Percentiles rank a stretch among this genome's conserved stretches.
Evolutionary conservation across 2,888 invertebrate species (phyloP).

Genomic region (Timema cristinae): DNA sequence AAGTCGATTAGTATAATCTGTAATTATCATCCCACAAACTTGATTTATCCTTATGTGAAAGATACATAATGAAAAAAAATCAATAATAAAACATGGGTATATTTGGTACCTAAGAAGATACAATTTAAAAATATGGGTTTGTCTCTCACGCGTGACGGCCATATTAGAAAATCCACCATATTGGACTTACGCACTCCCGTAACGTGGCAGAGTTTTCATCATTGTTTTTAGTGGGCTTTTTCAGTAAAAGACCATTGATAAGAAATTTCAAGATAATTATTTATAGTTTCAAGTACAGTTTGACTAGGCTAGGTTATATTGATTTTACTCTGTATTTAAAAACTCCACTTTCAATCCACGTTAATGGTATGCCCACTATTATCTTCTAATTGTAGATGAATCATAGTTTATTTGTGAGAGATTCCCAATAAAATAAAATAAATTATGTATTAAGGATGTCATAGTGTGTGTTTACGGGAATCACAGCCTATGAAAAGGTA

Average conservation of each 20-base stretch:
- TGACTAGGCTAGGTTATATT: conserved; percentile 2
- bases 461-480: no score
- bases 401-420: no score
- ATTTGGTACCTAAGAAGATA: not conserved
- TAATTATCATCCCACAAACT: not conserved
- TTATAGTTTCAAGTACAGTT: conserved; percentile 11
- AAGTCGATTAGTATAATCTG: not conserved
- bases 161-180: conserved; percentile 7
- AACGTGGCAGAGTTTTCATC: not conserved
- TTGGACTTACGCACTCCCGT: conserved; percentile 2
- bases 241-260: not conserved
- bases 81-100: not conserved
- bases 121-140: not conserved
- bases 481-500: no score
- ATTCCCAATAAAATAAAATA: no score
- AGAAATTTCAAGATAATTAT: conserved; percentile 1
- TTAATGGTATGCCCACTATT: no score
- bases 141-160: not conserved
- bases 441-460: no score
- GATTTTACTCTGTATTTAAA: not conserved
- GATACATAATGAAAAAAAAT: not conserved
- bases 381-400: no score
- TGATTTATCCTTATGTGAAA: not conserved
- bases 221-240: not conserved
- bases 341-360: no score